These are phyloP conservation scores for Tilapia sparmanii DNA, from an alignment of 2,113 vertebrate genomes.

Conservation along the genomic window DNA sequence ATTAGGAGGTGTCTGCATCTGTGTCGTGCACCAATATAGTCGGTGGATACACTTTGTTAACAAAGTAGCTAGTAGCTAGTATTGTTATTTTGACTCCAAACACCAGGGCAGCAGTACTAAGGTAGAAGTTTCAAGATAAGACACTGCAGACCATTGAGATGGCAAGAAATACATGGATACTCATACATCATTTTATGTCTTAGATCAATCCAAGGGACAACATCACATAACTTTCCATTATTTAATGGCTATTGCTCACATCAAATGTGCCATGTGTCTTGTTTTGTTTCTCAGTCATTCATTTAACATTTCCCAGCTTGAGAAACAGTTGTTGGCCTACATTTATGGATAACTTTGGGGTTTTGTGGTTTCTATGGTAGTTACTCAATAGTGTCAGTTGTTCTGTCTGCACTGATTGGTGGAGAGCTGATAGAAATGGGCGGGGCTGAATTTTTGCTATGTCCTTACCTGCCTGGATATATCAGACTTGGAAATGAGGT, in stretches of 20 bases:
- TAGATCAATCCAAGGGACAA: not conserved
- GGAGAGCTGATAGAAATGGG: not conserved
- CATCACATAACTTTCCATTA: not conserved
- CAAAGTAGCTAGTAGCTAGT: not conserved
- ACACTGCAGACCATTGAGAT: not conserved
- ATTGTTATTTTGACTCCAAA: not conserved
- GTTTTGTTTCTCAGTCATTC: not conserved
- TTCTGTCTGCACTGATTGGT: not conserved
- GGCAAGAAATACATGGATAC: not conserved
- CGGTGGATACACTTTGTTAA: not conserved
- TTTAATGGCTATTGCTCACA: not conserved
- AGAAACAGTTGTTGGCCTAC: not conserved
- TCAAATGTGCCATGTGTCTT: not conserved
- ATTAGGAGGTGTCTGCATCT: not conserved
- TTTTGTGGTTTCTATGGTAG: not conserved
- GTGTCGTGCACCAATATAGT: not conserved
- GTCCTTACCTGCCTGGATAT: slow-evolving; percentile 17
- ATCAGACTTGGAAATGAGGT: not conserved
- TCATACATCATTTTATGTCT: not conserved
- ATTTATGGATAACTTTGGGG: not conserved
- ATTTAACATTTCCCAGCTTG: not conserved
- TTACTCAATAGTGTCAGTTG: not conserved
- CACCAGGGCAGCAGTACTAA: not conserved
- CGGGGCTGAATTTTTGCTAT: slow-evolving; percentile 1
- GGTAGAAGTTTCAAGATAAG: not conserved